These are phyloP conservation scores for Pycnonotus jocosus DNA, from an alignment of 2,113 vertebrate species.

Conservation along the genomic window DNA sequence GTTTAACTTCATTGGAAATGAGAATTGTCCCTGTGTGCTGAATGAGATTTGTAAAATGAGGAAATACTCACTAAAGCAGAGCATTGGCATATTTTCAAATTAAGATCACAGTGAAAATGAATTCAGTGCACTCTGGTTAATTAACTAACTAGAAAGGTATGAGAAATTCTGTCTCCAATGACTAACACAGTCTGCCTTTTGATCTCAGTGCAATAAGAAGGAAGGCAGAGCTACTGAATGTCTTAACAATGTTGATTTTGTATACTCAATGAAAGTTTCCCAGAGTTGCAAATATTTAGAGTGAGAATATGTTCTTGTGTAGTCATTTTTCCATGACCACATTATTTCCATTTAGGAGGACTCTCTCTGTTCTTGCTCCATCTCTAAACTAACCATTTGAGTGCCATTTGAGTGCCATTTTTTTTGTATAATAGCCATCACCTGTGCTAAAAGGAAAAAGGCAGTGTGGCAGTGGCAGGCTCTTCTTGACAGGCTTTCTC, in stretches of 20 bases:
- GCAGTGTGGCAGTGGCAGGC: neutral
- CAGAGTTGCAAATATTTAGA: slow-evolving; percentile 38
- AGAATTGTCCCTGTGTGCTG: neutral
- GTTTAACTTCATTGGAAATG: neutral
- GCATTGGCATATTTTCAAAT: slow-evolving; percentile 39
- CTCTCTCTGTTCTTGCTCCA: neutral
- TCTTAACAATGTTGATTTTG: slow-evolving; percentile 47
- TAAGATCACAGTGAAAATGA: slow-evolving; percentile 44
- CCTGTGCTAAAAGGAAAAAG: neutral
- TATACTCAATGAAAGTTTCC: neutral
- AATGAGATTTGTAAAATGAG: slow-evolving; percentile 19
- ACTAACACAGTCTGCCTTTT: slow-evolving; percentile 37
- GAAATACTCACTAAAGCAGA: slow-evolving; percentile 8
- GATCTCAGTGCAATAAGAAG: slow-evolving; percentile 14
- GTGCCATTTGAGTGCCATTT: neutral
- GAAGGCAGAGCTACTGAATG: neutral
- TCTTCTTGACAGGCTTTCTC: neutral
- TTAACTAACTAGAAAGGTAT: slow-evolving; percentile 39
- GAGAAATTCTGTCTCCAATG: slow-evolving; percentile 31
- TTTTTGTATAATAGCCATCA: neutral
- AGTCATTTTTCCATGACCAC: neutral
- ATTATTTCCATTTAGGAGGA: neutral
- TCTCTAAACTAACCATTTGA: neutral
- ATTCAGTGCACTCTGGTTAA: slow-evolving; percentile 22
- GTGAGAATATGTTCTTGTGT: neutral